phyloP scores from a whole-genome alignment of 2,113 vertebrate genomes.

The Pithys albifrons region DNA sequence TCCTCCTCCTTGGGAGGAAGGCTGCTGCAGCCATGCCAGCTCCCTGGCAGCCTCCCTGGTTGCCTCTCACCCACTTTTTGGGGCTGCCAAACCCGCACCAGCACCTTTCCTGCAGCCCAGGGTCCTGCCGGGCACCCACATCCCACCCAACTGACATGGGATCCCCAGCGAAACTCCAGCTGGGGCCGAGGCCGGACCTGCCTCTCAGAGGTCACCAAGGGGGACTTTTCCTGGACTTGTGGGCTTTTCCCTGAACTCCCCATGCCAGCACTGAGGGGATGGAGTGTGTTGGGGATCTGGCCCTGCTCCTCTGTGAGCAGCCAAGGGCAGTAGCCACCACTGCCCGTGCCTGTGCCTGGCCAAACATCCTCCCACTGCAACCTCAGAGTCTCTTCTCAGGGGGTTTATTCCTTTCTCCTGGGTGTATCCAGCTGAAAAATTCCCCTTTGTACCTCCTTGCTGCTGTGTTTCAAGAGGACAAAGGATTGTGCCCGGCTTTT shows the following conservation, averaged over 20 bases:
- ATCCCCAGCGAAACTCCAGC: neutral
- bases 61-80: accelerated
- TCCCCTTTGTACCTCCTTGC: neutral
- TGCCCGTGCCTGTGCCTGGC: neutral
- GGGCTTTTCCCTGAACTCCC: neutral
- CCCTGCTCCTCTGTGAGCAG: accelerated
- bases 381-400: accelerated
- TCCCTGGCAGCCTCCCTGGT: neutral
- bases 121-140: neutral
- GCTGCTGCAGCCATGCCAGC: neutral
- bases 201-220: neutral
- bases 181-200: neutral
- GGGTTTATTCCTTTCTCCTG: neutral
- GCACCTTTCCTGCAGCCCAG: neutral
- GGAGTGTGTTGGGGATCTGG: accelerated
- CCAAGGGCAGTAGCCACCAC: neutral
- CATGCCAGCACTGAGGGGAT: accelerated
- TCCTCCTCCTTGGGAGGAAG: neutral
- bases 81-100: neutral
- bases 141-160: neutral
- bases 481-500: neutral
- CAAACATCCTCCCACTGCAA: neutral
- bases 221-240: neutral
- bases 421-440: neutral
- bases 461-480: neutral